These are phyloP conservation scores for Drosophila ironensis DNA, from an alignment of 1,140 invertebrate species.

Conservation along the genomic window DNA sequence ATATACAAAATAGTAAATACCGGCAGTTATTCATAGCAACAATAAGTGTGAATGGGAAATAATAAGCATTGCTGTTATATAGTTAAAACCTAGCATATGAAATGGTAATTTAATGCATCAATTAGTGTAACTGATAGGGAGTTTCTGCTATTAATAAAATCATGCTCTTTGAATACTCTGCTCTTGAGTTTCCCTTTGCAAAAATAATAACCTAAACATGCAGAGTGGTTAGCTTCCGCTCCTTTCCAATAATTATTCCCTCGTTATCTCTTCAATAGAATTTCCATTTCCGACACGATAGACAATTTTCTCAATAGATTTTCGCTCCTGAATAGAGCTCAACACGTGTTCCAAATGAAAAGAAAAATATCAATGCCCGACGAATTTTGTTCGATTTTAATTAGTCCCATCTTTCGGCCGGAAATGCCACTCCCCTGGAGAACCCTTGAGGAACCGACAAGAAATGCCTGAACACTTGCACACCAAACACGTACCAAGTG, in stretches of 20 bases:
- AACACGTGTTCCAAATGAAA: slow-evolving; percentile 82
- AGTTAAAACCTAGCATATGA: background rate
- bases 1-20: no score
- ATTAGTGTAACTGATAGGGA: background rate
- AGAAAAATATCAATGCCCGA: slow-evolving; percentile 27
- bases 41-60: no score
- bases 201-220: no score
- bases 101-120: background rate
- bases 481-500: slow-evolving; percentile 47
- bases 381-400: slow-evolving; percentile 48
- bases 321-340: slow-evolving; percentile 13
- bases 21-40: no score
- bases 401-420: slow-evolving; percentile 59
- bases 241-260: background rate
- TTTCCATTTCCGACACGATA: slow-evolving; percentile 4
- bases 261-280: background rate
- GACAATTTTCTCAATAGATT: slow-evolving; percentile 6
- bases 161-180: no score
- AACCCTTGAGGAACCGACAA: slow-evolving; percentile 16
- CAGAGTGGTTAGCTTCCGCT: no score
- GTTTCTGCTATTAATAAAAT: no score
- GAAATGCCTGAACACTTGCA: slow-evolving; percentile 54
- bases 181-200: no score
- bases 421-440: slow-evolving; percentile 40
- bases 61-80: background rate